Evolutionary conservation across 2,797 vertebrate genomes (phyloP).

Genomic region (Podarcis lilfordi): DNA sequence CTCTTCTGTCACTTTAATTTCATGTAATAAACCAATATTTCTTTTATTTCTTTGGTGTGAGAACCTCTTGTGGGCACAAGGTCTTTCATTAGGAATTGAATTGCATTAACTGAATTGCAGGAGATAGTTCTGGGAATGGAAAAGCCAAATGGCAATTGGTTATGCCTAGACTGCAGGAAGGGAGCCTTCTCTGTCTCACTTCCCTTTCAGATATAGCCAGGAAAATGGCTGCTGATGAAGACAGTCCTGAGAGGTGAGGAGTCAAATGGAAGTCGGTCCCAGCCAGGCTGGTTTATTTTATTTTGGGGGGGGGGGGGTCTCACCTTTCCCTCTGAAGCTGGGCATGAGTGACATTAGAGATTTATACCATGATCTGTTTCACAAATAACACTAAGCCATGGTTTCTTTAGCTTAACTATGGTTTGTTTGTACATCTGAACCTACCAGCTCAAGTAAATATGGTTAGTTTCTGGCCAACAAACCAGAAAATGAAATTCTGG

Average conservation of each 20-base stretch:
- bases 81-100: neutral
- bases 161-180: neutral
- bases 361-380: neutral
- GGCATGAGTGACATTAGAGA: neutral
- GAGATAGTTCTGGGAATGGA: neutral
- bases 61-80: no score
- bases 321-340: neutral
- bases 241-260: neutral
- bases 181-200: no score
- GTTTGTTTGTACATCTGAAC: no score
- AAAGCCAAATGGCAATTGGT: neutral
- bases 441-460: no score
- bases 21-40: no score
- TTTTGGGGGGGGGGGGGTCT: neutral
- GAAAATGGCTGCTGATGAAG: neutral
- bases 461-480: no score
- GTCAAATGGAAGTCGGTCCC: neutral
- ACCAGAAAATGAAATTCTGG: no score
- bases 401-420: no score
- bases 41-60: no score
- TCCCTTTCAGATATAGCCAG: neutral
- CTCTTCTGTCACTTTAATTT: no score
- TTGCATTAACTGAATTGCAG: neutral
- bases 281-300: neutral
- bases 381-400: no score